Conservation (phyloP, 2,113 vertebrate genomes). For the Athene noctua region DNA sequence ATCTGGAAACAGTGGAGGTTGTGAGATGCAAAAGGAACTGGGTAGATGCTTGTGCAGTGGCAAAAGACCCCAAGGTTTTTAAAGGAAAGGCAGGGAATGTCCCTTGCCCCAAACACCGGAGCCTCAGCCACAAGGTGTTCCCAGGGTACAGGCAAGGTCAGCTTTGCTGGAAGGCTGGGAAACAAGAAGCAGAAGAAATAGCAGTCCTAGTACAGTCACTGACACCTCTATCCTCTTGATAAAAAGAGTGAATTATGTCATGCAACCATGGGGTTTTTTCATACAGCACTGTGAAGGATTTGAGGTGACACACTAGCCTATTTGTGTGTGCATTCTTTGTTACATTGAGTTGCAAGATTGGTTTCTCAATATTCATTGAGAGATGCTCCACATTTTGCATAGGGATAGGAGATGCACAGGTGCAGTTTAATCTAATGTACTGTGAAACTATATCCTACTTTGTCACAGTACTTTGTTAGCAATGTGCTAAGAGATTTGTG, state of each 20-base stretch:
- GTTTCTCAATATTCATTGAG: background rate
- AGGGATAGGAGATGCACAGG: background rate
- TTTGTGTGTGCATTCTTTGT: background rate
- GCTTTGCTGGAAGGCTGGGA: background rate
- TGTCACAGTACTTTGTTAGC: background rate
- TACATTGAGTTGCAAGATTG: background rate
- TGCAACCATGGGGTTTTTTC: background rate
- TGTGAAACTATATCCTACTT: background rate
- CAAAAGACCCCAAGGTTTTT: background rate
- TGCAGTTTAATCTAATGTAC: background rate
- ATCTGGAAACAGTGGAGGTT: background rate
- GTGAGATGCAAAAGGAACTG: background rate
- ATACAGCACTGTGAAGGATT: background rate
- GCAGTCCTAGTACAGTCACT: background rate
- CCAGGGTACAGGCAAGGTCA: background rate
- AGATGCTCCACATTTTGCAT: background rate
- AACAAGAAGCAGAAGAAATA: background rate
- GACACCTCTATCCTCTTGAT: background rate
- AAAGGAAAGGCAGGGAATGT: background rate
- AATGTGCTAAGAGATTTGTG: background rate
- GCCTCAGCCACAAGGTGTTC: background rate
- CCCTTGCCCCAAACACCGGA: background rate
- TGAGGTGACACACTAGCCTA: background rate
- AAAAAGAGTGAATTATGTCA: background rate
- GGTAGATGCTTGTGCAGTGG: background rate